Conservation (phyloP, 2,797 vertebrate species). For the Pristis pectinata region DNA sequence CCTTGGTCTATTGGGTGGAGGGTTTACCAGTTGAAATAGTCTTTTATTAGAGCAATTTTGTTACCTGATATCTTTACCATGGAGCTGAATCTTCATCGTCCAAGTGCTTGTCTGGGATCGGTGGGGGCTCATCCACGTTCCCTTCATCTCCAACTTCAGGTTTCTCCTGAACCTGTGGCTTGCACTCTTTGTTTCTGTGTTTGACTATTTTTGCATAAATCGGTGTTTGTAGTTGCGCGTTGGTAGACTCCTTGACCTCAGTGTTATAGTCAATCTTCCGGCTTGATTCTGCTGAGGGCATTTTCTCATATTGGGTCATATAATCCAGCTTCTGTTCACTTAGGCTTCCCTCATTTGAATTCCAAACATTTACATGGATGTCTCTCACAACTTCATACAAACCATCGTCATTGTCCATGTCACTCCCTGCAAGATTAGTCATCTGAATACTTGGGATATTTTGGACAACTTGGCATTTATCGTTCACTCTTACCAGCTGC, state of each 20-base stretch:
- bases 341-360: not conserved
- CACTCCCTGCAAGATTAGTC: not conserved
- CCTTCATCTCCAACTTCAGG: not conserved
- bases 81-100: not conserved
- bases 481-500: not conserved
- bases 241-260: not conserved
- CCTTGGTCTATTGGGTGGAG: too few species aligned
- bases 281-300: not conserved
- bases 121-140: not conserved
- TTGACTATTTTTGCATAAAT: conserved; percentile 35
- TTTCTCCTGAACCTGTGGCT: not conserved
- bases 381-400: conserved; percentile 25
- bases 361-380: not conserved
- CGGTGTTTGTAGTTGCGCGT: too few species aligned
- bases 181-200: not conserved
- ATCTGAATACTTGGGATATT: not conserved
- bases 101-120: conserved; percentile 2
- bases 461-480: not conserved
- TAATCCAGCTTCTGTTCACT: not conserved
- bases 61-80: conserved; percentile 2
- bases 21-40: not conserved
- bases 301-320: not conserved
- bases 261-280: too few species aligned
- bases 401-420: not conserved
- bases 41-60: not conserved